Base-by-base conservation (phyloP, 2,113 vertebrate species). In the Thryonomys swinderianus region DNA sequence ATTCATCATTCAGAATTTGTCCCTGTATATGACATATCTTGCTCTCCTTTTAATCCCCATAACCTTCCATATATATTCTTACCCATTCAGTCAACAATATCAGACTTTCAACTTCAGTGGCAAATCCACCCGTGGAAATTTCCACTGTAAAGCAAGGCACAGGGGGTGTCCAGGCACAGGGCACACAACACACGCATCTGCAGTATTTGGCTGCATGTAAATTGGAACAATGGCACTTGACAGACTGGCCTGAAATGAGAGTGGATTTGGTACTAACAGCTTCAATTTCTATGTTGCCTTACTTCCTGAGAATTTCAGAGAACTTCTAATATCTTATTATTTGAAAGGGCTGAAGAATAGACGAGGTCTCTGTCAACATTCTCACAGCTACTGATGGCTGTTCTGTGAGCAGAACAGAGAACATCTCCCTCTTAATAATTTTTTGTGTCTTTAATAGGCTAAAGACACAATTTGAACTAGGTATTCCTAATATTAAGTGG, bases 271-370 rank as follows among this genome's bases (percentile, higher is more conserved):
- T 86, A 95, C 62, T 45, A 71, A 83, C 6, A 91, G 64, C 40
- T 73, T 91, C 34, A 61, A 66, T 96, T 95, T 95, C 59, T 85
- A 95, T 87, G 88, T 88, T 57, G 17, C 59, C 80, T 89, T 94
- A 42, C 67, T 51, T 73, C 61, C 40, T 90, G 59, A 87, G 53
- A 69, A 85, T 93, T 92, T 61, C 51, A 88, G 92, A 81, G 45
- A 76, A 64, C 21, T 81, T 57, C 4, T 3, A 76, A 87, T 53
- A 45, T 11, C 23, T 62, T 85, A 62, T 61, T 90, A 84, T 73
- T 93, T 94, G 40, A n/a, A 91, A 84, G 90, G 55, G 16, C 7
- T 73, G 21, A 80, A 79, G 69, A 85, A 20, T 30, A 48, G 86
- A 1, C 4, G 51, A 90, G 23, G 10, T 66, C 53, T 80, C 10